Base-by-base conservation (phyloP, 2,888 invertebrate genomes). In the Hermaeophaga mercurialis region DNA sequence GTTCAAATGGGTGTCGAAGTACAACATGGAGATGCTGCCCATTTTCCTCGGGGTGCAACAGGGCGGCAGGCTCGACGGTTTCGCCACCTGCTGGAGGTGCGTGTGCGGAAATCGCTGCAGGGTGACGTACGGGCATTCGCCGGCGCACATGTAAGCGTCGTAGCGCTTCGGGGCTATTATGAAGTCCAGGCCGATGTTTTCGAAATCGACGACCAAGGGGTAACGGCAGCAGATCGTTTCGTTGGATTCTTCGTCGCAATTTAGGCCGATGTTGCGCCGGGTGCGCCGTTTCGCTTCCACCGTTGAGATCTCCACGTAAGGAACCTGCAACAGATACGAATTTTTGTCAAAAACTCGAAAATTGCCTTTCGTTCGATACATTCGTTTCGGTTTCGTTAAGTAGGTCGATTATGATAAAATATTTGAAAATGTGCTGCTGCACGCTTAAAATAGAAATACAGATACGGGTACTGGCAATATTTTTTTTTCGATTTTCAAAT, bases 171-270 rank as follows among this genome's bases (percentile, higher is more conserved):
- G 98, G 0, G 96, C 96, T 56, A 98, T 94, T 70, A 98, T 92
- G 89, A 96, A 98, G 74, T 96, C 94, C 95, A 96, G 97, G 18
- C 96, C 96, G 74, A 97, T 95, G 72, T 89, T 88, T 67, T 91
- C 91, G 76, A 98, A 98, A 80, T 96, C 94, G 11, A 98, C 94
- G 9, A 88, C 88, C 36, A 97, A 82, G 0, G 96, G 95, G 78
- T 95, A 96, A 3, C 96, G 88, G 74, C 98, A 98, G 79, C 98
- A 98, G 39, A 93, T 84, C 19, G 87, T 84, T 71, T 95, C 93
- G 66, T 88, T 73, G 62, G 70, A 71, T 31, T 85, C 84, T 68
- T 92, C 93, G 54, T 89, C 88, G 79, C 96, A 96, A 74, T 90
- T 90, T 72, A 94, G 82, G 17, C 89, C 89, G 49, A 90, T 84